Base-by-base conservation (phyloP, 2,888 invertebrate species). In the Phania funesta region DNA sequence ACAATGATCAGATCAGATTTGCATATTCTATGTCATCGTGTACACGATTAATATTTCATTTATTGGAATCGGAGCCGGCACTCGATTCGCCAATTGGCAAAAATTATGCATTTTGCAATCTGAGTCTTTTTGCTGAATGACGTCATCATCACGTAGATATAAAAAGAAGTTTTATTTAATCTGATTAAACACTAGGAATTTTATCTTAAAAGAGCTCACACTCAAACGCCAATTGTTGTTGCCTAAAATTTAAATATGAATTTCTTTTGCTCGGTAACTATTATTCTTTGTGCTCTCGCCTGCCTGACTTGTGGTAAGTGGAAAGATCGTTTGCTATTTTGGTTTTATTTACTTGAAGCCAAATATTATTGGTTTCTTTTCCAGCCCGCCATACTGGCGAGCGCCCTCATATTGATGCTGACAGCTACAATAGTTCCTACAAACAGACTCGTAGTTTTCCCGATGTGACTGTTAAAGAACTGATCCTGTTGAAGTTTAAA, bases 401-500 rank as follows among this genome's bases (percentile, higher is more conserved):
- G 4, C 2, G 1, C 13, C 35, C 3, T 11, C 2, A 35, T 13
- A 1, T 2, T 3, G 35, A 9, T 35, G 3, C 9, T 11, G 11
- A 35, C 9, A 35, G 11, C 9, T 11, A n/a, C 11, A 11, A 4
- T 1, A 48, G 35, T 11, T 9, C 73, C 18, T 48, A 46, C 2
- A 70, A 52, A 48, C 83, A 84, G 22, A 85, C 84, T 1, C 89
- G 90, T 41, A 86, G 89, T 32, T 88, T 89, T 38, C 89, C 89
- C 7, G 88, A 87, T 3, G 84, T 89, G 64, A 87, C 87, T 68
- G 87, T 88, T 64, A 90, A 89, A 86, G 90, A 90, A 84, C 85
- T 89, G 81, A 87, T 90, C 29, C 80, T 90, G 75, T 83, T 90
- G 26, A 90, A 90, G 73, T 88, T 90, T 80, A 90, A 90, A 78